Conservation (phyloP, 2,888 invertebrate genomes). For the Mechanitis mazaeus region DNA sequence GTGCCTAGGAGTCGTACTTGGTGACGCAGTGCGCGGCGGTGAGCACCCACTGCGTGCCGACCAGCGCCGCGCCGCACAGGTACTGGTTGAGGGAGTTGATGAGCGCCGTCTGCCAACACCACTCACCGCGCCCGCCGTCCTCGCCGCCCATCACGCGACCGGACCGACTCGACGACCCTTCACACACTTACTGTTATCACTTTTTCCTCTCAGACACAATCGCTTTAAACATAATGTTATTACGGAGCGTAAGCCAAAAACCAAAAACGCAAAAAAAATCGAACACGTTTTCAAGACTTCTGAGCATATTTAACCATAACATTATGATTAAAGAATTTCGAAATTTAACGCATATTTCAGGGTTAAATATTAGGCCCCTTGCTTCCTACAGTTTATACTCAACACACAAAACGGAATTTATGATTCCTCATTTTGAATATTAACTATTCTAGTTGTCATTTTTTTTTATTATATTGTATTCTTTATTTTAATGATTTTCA, state of each 20-base stretch:
- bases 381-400: too few relatives aligned
- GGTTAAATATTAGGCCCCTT: too few relatives aligned
- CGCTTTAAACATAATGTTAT: not conserved
- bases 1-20: slow-evolving; percentile 78
- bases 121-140: slow-evolving; percentile 93
- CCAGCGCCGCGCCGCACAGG: slow-evolving; percentile 93
- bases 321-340: not conserved
- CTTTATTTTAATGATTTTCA: too few relatives aligned
- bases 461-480: too few relatives aligned
- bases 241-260: too few relatives aligned
- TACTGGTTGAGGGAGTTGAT: slow-evolving; percentile 96
- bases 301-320: too few relatives aligned
- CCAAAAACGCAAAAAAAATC: too few relatives aligned
- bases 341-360: too few relatives aligned
- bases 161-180: slow-evolving; percentile 48
- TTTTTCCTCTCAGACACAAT: not conserved
- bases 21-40: slow-evolving; percentile 97
- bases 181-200: not conserved
- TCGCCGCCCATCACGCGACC: slow-evolving; percentile 90
- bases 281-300: too few relatives aligned
- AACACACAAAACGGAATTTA: too few relatives aligned
- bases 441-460: too few relatives aligned
- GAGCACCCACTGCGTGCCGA: slow-evolving; percentile 95
- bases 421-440: too few relatives aligned
- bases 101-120: slow-evolving; percentile 95